These are phyloP conservation scores for Zaprionus bogoriensis DNA, from an alignment of 2,888 invertebrate species.

Conservation along the genomic window DNA sequence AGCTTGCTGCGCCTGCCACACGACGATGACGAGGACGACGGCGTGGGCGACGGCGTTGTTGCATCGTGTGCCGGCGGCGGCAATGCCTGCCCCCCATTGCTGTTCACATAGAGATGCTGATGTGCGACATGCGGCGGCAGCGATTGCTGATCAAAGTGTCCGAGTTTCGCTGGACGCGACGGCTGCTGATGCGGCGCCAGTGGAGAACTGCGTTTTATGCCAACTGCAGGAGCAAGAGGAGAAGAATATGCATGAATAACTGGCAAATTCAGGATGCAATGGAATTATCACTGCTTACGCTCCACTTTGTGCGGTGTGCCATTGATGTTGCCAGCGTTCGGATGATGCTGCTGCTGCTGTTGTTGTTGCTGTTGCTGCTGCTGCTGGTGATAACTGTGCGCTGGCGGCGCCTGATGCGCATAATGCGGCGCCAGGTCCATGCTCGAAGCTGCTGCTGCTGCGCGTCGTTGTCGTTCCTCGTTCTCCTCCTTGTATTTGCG, in stretches of 20 bases:
- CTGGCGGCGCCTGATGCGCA: slow-evolving; percentile 60
- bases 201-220: slow-evolving; percentile 84
- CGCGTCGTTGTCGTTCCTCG: slow-evolving; percentile 81
- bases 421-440: slow-evolving; percentile 54
- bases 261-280: not conserved
- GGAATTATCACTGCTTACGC: slow-evolving; percentile 71
- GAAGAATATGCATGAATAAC: not conserved
- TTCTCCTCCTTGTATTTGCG: slow-evolving; percentile 85
- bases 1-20: slow-evolving; percentile 67
- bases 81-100: slow-evolving; percentile 59
- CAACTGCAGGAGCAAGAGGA: slow-evolving; percentile 59
- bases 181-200: slow-evolving; percentile 83
- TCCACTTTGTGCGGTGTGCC: slow-evolving; percentile 80
- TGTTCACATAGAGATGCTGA: slow-evolving; percentile 69
- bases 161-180: slow-evolving; percentile 83
- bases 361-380: slow-evolving; percentile 46
- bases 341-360: slow-evolving; percentile 30
- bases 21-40: slow-evolving; percentile 66
- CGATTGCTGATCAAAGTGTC: slow-evolving; percentile 77
- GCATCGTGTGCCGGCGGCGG: slow-evolving; percentile 68
- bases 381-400: slow-evolving; percentile 61
- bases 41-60: slow-evolving; percentile 62
- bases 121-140: slow-evolving; percentile 27
- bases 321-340: slow-evolving; percentile 45
- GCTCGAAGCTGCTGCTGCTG: slow-evolving; percentile 71